Conservation (phyloP, 2,797 vertebrate species). For the Poecilia picta region DNA sequence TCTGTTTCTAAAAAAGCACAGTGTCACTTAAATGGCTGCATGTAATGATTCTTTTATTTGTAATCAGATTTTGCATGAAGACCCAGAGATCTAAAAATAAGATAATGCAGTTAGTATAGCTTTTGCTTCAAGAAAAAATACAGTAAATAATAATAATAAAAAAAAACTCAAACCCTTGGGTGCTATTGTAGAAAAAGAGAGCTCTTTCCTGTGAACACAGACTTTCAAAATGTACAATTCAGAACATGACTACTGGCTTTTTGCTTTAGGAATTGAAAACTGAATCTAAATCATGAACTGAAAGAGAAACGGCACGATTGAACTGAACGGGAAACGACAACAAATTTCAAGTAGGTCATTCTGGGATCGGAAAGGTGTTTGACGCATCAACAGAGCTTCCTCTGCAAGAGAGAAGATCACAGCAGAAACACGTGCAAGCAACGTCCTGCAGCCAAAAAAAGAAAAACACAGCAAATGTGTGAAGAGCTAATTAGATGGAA, state of each 20-base stretch:
- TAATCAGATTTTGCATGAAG: not conserved
- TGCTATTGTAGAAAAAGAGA: not conserved
- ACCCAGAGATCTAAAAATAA: not conserved
- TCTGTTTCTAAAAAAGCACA: not conserved
- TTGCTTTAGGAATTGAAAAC: not conserved
- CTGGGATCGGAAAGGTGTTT: not conserved
- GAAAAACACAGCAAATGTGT: not conserved
- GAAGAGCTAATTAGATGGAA: not conserved
- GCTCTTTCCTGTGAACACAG: not conserved
- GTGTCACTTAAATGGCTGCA: not conserved
- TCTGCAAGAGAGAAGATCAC: not conserved
- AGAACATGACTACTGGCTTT: not conserved
- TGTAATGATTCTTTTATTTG: not conserved
- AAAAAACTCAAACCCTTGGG: not conserved
- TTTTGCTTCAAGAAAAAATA: not conserved
- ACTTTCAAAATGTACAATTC: too few species aligned
- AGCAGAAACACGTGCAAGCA: not conserved
- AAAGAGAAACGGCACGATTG: not conserved
- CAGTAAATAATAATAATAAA: not conserved
- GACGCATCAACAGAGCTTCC: not conserved
- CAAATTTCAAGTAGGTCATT: not conserved
- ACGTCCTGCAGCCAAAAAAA: constrained; percentile 1
- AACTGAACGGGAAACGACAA: not conserved
- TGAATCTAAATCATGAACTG: not conserved
- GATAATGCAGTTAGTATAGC: not conserved